Evolutionary conservation across 2,797 vertebrate genomes (phyloP).

Genomic region (Melanotaenia nigrans): DNA sequence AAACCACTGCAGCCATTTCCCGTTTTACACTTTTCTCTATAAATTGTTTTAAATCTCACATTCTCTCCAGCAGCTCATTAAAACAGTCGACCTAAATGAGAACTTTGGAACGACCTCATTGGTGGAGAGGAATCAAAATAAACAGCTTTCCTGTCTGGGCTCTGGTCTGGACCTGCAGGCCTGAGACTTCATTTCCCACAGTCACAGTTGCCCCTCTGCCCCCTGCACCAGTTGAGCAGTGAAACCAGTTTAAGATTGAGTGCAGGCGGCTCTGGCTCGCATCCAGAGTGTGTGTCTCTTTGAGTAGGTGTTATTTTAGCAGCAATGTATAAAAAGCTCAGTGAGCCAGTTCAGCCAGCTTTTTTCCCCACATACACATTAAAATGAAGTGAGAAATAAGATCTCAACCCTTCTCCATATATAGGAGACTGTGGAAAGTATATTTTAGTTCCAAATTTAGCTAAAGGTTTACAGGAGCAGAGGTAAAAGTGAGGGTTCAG

Average conservation of each 20-base stretch:
- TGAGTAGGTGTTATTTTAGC: constrained; percentile 52
- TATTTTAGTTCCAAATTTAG: background rate
- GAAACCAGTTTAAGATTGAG: constrained; percentile 36
- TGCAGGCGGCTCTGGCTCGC: constrained; percentile 39
- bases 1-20: too few species aligned
- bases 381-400: constrained; percentile 26
- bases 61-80: constrained; percentile 4
- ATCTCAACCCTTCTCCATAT: background rate
- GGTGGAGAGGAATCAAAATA: constrained; percentile 28
- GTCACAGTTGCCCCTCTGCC: constrained; percentile 22
- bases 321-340: constrained; percentile 10
- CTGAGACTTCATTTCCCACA: constrained; percentile 50
- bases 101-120: background rate
- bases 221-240: background rate
- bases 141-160: constrained; percentile 35
- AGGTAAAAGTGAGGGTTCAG: background rate
- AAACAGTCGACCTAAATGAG: background rate
- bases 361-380: background rate
- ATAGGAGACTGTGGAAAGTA: background rate
- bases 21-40: too few species aligned
- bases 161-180: constrained; percentile 2
- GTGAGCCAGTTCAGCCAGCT: background rate
- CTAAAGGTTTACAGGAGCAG: background rate
- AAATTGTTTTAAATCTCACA: too few species aligned
- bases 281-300: constrained; percentile 39